Percentiles rank a stretch among this genome's conserved stretches.
Conservation (phyloP, 2,113 vertebrate species). For the Gymnorhina tibicen region DNA sequence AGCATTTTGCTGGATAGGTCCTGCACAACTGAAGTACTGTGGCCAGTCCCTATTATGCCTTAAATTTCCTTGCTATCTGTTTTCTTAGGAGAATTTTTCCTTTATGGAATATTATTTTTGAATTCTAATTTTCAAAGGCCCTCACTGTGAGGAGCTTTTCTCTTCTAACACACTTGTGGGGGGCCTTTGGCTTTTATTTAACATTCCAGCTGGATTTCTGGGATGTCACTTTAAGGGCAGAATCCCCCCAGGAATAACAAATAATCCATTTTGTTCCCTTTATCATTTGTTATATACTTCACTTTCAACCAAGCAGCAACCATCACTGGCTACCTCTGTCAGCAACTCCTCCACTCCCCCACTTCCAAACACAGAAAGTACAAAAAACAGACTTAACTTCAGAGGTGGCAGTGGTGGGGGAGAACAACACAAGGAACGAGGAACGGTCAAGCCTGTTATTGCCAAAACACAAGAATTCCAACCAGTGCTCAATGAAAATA, state of each 20-base stretch:
- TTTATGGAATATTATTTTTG: conserved; percentile 49
- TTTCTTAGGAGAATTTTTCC: conserved; percentile 21
- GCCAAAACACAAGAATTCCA: conserved; percentile 28
- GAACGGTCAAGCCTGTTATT: conserved; percentile 46
- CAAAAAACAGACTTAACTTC: conserved; percentile 46
- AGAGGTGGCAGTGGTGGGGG: conserved; percentile 27
- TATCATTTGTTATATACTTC: conserved; percentile 12
- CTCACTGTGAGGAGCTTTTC: conserved; percentile 26
- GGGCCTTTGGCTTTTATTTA: conserved; percentile 48
- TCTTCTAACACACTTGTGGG: conserved; percentile 31
- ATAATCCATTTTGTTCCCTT: conserved; percentile 30
- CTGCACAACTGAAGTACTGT: not conserved
- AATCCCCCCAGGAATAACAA: conserved; percentile 40
- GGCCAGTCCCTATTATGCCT: not conserved
- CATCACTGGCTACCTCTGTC: conserved; percentile 1
- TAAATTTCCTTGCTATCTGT: conserved; percentile 33
- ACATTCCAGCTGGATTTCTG: conserved; percentile 57
- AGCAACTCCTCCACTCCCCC: conserved; percentile 7
- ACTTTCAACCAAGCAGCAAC: conserved; percentile 20
- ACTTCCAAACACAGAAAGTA: conserved; percentile 57
- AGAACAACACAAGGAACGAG: conserved; percentile 26
- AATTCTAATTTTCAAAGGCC: conserved; percentile 57
- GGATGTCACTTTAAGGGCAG: conserved; percentile 44
- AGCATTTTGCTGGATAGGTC: not conserved
- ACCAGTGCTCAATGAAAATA: conserved; percentile 26